These are phyloP conservation scores for Synergus umbraculus DNA, from an alignment of 2,888 invertebrate species.

Conservation along the genomic window DNA sequence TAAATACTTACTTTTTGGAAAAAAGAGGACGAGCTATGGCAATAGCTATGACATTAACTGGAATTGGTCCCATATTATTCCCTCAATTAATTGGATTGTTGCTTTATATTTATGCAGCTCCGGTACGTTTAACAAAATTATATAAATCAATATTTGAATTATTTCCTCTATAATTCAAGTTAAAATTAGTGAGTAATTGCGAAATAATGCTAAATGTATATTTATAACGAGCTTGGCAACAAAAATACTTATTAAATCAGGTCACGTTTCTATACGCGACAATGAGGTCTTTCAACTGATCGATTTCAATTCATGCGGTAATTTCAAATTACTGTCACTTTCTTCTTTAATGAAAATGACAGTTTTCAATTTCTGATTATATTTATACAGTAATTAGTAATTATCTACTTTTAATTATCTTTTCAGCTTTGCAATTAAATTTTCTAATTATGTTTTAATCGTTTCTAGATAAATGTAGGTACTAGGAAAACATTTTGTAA, in stretches of 20 bases:
- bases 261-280: background rate
- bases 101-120: conserved; percentile 80
- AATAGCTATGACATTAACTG: conserved; percentile 82
- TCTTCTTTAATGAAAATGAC: background rate
- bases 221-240: background rate
- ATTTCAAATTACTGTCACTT: background rate
- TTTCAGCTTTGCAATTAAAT: background rate
- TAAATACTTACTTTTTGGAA: conserved; percentile 83
- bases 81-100: conserved; percentile 81
- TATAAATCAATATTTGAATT: background rate
- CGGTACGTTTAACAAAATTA: conserved; percentile 59
- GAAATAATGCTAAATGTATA: background rate
- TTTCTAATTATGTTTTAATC: background rate
- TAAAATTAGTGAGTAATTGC: background rate
- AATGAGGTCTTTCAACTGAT: background rate
- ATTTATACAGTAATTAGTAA: background rate
- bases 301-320: background rate
- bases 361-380: background rate
- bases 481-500: background rate
- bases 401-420: background rate
- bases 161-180: background rate
- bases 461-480: background rate
- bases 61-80: conserved; percentile 83
- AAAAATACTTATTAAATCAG: background rate
- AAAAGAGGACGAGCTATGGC: conserved; percentile 83